phyloP scores from a whole-genome alignment of 2,888 invertebrate genomes.

The Ashinkailepas kermadecensis region DNA sequence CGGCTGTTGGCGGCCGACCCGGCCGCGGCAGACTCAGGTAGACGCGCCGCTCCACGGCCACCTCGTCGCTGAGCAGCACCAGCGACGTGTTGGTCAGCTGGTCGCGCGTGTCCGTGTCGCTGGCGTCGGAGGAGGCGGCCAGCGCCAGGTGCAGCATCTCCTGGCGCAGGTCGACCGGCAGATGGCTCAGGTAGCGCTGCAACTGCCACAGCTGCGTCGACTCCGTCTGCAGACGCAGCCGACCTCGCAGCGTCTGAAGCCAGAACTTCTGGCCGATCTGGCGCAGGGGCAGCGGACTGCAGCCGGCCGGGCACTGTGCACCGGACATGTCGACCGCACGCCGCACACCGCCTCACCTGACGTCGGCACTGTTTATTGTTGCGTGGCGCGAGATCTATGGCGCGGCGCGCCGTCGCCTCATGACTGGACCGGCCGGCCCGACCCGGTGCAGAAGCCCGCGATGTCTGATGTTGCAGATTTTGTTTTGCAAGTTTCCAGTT shows the following conservation, averaged over 20 bases:
- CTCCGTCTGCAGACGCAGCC: background rate
- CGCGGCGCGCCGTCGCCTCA: background rate
- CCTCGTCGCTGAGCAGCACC: conserved; percentile 8
- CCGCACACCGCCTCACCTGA: no score
- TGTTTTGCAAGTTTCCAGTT: no score
- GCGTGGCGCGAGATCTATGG: background rate
- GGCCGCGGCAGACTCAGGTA: conserved; percentile 9
- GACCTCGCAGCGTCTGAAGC: background rate
- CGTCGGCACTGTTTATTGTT: background rate
- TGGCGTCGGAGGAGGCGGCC: background rate
- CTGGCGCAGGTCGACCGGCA: background rate
- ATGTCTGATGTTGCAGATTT: no score
- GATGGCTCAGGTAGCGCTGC: background rate
- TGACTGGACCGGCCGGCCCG: background rate
- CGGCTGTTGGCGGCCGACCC: background rate
- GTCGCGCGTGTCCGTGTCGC: conserved; percentile 14
- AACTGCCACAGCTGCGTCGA: conserved; percentile 5
- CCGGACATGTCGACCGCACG: background rate
- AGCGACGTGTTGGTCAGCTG: conserved; percentile 19
- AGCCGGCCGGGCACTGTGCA: background rate
- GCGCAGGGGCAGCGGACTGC: background rate
- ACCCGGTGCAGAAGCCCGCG: background rate
- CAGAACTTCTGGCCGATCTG: conserved; percentile 21
- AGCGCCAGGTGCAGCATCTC: conserved; percentile 14
- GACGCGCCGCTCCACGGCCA: background rate